Evolutionary conservation across 2,113 vertebrate species (phyloP), one percentile per base, ranked within the genome.

Genomic region (Cettia cetti): DNA sequence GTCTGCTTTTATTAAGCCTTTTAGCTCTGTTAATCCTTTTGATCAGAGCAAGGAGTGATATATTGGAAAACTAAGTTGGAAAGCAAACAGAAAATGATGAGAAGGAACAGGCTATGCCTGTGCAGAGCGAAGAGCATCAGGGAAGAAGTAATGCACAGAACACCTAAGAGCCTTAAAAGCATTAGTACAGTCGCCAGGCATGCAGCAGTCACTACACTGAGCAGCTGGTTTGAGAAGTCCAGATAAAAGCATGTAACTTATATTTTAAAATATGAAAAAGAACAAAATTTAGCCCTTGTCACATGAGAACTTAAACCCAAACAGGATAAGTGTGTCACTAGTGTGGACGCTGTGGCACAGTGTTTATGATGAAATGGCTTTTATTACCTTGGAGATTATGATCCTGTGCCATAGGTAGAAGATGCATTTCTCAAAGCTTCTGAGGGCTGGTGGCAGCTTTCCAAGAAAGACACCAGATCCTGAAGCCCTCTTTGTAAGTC

Each of bases 11-110:
- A 20, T 60, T 91, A 82, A 95, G 65, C 74, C 57, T 86, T 97
- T 90, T 88, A 95, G 64, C 63, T 84, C 44, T 65, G 10, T 37
- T 95, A 87, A 95, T 89, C 84, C 84, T 91, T 95, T 89, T 3
- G 4, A 69, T 85, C 74, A 89, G 57, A 65, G 66, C 68, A 68
- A 91, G n/a, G 56, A 92, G 42, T 8, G 27, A 35, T 68, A 79
- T 30, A 61, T 9, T 76, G 45, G 61, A 86, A 92, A 92, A 64
- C 30, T 75, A 60, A 83, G 21, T 40, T 81, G 49, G 44, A 87
- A 94, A 89, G 71, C 49, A 84, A 70, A 56, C 56, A 71, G 53
- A 84, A 82, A 92, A 78, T 42, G 8, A 45, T 76, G 69, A 89
- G 89, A 92, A 90, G 28, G 65, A 93, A 31, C 30, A 84, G 50